Base-by-base conservation (phyloP, 2,888 invertebrate species). In the Pemphredon lugubris region DNA sequence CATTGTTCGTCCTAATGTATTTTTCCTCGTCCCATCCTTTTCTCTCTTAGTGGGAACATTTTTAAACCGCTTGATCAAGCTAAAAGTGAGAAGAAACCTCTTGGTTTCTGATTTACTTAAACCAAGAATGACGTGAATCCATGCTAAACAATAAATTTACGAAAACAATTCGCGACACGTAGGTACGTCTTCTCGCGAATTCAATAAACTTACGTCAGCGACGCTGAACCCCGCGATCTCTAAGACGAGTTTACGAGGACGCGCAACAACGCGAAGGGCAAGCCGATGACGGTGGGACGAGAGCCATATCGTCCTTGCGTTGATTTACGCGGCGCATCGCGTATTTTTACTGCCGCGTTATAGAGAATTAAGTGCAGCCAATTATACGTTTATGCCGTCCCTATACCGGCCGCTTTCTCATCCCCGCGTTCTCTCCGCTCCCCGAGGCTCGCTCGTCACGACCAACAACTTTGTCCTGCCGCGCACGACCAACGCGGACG, bases 361-460 rank as follows among this genome's bases (percentile, higher is more conserved):
- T 88, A 87, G 84, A 86, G 86, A 88, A 87, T 89, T 89, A 88
- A 89, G 87, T 85, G 86, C 84, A 83, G 85, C 87, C 88, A 89
- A 89, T 89, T 89, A 89, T 88, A 88, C 86, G 84, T 89, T 88
- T 87, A 87, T 84, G 85, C 83, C 67, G 74, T 66, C 65, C 68
- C 59, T 57, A 57, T 64, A 70, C 63, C 69, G 34, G 21, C 34
- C 39, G 9, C 42, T n/a, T 55, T 42, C 72, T 48, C 60, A 50
- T 7, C 42, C 26, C 16, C 16, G 21, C 39, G 42, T 42, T 42
- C 40, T 39, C 40, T 14, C 30, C 51, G 16, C 45, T 44, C 53
- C n/a, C 14, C 40, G 16, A n/a, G n/a, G 18, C 40, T 18, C 7
- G 18, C 7, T 5, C 16, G n/a, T n/a, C n/a, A n/a, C n/a, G 16